phyloP scores from a whole-genome alignment of 2,113 vertebrate genomes.

The Drymodes brunneopygia region DNA sequence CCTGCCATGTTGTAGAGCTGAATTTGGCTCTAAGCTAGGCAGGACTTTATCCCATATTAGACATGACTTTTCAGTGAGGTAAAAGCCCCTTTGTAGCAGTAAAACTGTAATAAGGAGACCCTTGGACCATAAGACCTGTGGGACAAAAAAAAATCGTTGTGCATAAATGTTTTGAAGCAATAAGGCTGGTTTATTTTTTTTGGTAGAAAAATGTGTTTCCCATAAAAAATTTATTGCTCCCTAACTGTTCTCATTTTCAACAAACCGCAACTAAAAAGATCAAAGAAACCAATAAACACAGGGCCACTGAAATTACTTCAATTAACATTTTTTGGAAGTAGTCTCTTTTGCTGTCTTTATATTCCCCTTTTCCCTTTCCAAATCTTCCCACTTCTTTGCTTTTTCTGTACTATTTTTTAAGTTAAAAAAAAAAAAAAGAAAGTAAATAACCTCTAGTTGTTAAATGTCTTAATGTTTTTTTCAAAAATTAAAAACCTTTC shows the following conservation, averaged over 20 bases:
- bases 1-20: background rate
- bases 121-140: accelerated
- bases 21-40: background rate
- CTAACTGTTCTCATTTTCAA: background rate
- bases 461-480: background rate
- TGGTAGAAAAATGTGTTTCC: background rate
- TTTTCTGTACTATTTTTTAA: background rate
- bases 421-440: background rate
- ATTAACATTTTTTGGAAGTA: background rate
- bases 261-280: background rate
- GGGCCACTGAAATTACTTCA: background rate
- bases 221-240: background rate
- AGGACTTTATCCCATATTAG: background rate
- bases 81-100: background rate
- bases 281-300: background rate
- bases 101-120: background rate
- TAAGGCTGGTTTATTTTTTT: accelerated
- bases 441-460: background rate
- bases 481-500: background rate
- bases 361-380: background rate
- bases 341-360: background rate
- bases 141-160: background rate
- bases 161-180: background rate
- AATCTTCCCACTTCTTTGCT: background rate
- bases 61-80: background rate